Evolutionary conservation across 2,797 vertebrate species (phyloP).

Genomic region (Pseudotriccus pelzelni): DNA sequence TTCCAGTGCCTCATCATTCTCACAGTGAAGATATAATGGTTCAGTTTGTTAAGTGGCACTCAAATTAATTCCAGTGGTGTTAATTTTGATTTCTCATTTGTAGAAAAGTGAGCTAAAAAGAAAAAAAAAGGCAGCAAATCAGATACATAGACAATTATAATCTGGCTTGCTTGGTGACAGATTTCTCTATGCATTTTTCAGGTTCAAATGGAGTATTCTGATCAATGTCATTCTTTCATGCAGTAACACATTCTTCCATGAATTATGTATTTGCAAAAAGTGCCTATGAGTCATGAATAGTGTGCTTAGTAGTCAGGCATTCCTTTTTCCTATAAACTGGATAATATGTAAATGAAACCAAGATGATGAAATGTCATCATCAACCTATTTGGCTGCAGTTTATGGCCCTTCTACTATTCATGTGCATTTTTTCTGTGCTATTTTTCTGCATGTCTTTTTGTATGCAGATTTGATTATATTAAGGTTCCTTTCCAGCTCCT

Average conservation of each 20-base stretch:
- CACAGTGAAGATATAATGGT: background rate
- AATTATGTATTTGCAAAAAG: background rate
- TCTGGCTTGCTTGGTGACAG: background rate
- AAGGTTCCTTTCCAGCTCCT: background rate
- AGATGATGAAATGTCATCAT: background rate
- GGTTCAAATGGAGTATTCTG: background rate
- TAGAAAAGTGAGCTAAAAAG: background rate
- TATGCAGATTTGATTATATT: background rate
- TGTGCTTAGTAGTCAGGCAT: background rate
- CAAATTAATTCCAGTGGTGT: background rate
- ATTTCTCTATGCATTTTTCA: slow-evolving; percentile 6
- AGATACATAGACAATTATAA: background rate
- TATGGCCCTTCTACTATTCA: background rate
- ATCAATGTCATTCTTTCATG: background rate
- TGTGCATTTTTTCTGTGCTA: background rate
- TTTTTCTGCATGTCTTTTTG: background rate
- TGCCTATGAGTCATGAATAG: background rate
- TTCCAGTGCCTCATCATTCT: background rate
- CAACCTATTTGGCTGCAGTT: background rate
- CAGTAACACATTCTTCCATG: background rate
- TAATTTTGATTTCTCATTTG: background rate
- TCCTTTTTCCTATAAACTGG: slow-evolving; percentile 8
- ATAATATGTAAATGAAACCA: slow-evolving; percentile 17
- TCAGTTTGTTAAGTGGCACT: background rate
- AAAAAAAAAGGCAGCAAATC: background rate